Evolutionary conservation across 2,113 vertebrate genomes (phyloP), one percentile per base, ranked within the genome.

Genomic region (Lophotis ruficrista): DNA sequence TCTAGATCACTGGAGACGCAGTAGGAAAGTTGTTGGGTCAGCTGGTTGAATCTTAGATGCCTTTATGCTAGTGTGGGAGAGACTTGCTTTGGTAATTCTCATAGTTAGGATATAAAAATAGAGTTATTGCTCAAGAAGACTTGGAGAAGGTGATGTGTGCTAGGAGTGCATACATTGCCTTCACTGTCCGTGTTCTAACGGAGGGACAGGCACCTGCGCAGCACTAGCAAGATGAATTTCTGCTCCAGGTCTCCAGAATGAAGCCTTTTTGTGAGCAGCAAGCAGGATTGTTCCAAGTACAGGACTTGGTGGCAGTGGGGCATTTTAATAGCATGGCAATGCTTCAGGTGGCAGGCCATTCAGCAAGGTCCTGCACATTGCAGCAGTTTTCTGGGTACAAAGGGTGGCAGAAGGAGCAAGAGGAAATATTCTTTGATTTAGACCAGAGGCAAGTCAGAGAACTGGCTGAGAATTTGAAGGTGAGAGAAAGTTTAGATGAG

Each of bases 151-250:
- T 31, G 15, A 45, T 58, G 10, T 66, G 28, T 54, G n/a, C 25
- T n/a, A 38, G 25, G 10, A 7, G 3, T 15, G 8, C 45, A 38
- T 21, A 35, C 14, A 2, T 12, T 82, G 27, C 24, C 50, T 79
- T 45, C 24, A 45, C 20, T 3, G 4, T 23, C 1, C 2, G 4
- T 24, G 2, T 47, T 65, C 31, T 16, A 30, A 41, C 1, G 10
- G n/a, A 70, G 28, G 5, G 11, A 8, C 14, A 30, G 61, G 17
- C 22, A 54, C 27, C 3, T 31, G 0, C 37, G 56, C 31, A 68
- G 28, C 5, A 17, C 22, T 53, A 19, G 12, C 15, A 22, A 7
- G 30, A 30, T 33, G 33, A 10, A 22, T 2, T 17, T 35, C 35
- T 76, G 54, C 33, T 72, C 37, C 23, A 65, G 30, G 4, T 41